Percentiles rank a stretch among this genome's conserved stretches.
Conservation (phyloP, 2,888 invertebrate species). For the Deroplatys truncata region DNA sequence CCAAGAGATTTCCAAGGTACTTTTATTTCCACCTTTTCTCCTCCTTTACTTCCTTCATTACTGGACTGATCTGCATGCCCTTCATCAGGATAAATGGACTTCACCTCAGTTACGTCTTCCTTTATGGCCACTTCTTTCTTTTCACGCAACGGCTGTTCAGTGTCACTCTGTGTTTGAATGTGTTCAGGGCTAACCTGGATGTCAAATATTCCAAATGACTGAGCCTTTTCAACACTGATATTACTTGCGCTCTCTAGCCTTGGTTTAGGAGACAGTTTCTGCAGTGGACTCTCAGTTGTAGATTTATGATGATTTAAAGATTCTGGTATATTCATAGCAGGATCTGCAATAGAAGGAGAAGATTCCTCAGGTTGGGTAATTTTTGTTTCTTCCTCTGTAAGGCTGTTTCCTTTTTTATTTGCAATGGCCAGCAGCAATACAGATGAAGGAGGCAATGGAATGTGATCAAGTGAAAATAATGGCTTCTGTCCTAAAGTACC, state of each 20-base stretch:
- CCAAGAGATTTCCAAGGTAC: conserved; percentile 17
- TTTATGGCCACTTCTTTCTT: not conserved
- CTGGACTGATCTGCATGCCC: not conserved
- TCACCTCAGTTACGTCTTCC: not conserved
- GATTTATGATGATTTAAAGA: not conserved
- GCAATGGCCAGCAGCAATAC: not conserved
- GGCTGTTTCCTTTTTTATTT: not conserved
- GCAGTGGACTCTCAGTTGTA: not conserved
- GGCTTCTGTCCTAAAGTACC: not conserved
- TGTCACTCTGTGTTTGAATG: not conserved
- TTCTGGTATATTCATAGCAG: not conserved
- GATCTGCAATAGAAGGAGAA: not conserved
- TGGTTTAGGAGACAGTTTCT: not conserved
- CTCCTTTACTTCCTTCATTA: not conserved
- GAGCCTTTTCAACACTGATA: not conserved
- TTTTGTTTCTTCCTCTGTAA: not conserved
- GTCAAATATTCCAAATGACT: not conserved
- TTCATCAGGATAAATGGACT: not conserved
- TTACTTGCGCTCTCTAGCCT: not conserved
- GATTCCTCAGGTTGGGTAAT: not conserved
- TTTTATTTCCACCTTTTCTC: not conserved
- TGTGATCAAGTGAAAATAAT: conserved; percentile 15
- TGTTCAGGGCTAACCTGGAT: not conserved
- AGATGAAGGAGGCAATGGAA: conserved; percentile 24
- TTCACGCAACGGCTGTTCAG: not conserved